These are phyloP conservation scores for Acrocera orbiculus DNA, from an alignment of 2,888 invertebrate species.

Conservation along the genomic window DNA sequence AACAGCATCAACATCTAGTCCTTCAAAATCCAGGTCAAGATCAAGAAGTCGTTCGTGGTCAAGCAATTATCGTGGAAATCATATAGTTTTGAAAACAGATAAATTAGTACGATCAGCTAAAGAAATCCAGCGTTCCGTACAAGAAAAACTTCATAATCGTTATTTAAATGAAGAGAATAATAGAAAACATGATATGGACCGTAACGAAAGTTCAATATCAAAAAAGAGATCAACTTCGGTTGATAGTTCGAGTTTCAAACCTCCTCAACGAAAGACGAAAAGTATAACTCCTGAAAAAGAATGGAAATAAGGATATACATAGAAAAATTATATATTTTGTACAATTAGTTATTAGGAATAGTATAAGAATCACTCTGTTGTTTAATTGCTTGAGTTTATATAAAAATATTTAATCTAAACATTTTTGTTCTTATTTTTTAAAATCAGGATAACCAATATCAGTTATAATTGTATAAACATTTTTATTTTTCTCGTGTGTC, in stretches of 20 bases:
- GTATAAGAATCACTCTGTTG: too few relatives aligned
- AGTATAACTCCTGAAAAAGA: conserved; percentile 11
- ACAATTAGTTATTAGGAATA: too few relatives aligned
- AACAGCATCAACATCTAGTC: conserved; percentile 19
- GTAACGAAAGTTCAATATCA: conserved; percentile 2
- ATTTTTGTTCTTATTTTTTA: too few relatives aligned
- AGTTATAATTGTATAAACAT: too few relatives aligned
- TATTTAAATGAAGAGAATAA: conserved; percentile 20
- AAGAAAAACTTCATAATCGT: conserved; percentile 22
- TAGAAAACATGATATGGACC: background rate
- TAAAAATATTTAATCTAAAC: too few relatives aligned
- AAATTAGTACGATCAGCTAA: conserved; percentile 24
- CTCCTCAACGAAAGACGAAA: conserved; percentile 12
- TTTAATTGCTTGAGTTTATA: too few relatives aligned
- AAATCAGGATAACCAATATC: too few relatives aligned
- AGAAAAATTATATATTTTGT: too few relatives aligned
- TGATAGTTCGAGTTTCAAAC: conserved; percentile 13
- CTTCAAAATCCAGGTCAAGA: conserved; percentile 17
- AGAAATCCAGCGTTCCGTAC: conserved; percentile 23
- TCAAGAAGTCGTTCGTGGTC: conserved; percentile 18
- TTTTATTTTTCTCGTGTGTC: background rate
- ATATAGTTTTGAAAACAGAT: conserved; percentile 19
- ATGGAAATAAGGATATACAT: too few relatives aligned
- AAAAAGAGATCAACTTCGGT: conserved; percentile 8
- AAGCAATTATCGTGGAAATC: conserved; percentile 5